A percentile compares a stretch with the other conserved stretches of the same genome.
Conservation (phyloP, 2,888 invertebrate species). For the Hipparchia sbordonii region DNA sequence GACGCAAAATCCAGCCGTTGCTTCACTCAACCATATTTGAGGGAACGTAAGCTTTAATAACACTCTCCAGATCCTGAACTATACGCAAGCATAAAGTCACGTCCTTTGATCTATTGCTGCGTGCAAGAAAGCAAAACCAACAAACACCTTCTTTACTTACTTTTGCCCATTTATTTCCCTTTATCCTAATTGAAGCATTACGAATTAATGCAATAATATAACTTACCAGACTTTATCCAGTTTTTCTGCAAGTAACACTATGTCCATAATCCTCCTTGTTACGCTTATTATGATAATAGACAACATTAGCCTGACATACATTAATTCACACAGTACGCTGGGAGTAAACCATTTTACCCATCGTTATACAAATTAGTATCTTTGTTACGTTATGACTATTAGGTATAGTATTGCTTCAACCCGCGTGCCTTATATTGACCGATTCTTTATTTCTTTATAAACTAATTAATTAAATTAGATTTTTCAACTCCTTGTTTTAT, state of each 20-base stretch:
- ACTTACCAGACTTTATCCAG: not conserved
- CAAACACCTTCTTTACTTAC: no score
- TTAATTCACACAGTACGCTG: slow-evolving; percentile 28
- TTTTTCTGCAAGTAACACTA: not conserved
- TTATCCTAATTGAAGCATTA: not conserved
- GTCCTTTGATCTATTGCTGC: no score
- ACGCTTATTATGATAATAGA: not conserved
- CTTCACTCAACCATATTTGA: no score
- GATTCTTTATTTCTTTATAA: no score
- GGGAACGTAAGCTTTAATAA: no score
- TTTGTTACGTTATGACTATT: not conserved
- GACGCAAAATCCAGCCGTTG: no score
- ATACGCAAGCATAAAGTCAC: no score
- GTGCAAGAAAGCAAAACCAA: no score
- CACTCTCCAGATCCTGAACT: no score
- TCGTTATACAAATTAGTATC: slow-evolving; percentile 17
- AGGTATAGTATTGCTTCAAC: slow-evolving; percentile 2
- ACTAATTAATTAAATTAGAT: no score
- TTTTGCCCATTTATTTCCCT: not conserved
- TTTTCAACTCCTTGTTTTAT: no score
- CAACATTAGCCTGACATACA: slow-evolving; percentile 33
- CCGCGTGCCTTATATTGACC: no score
- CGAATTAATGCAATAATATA: slow-evolving; percentile 4
- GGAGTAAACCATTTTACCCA: slow-evolving; percentile 27
- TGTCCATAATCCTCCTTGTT: slow-evolving; percentile 8